phyloP scores from a whole-genome alignment of 2,888 invertebrate species.

The Dyspetes luteomarginatus region DNA sequence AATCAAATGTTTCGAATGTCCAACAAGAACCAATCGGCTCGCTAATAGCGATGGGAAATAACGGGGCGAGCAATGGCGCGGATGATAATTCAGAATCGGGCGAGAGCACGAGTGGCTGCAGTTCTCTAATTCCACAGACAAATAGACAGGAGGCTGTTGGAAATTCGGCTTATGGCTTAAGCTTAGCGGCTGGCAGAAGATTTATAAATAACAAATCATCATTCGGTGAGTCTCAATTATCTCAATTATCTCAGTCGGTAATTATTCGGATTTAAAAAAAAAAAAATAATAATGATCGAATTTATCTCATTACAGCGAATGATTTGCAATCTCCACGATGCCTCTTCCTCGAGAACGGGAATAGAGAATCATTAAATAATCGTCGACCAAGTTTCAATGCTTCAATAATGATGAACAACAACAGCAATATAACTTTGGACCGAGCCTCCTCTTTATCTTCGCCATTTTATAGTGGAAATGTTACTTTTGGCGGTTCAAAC shows the following conservation, averaged over 20 bases:
- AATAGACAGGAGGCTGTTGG: slow-evolving; percentile 79
- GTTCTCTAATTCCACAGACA: slow-evolving; percentile 84
- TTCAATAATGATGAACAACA: slow-evolving; percentile 83
- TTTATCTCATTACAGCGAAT: slow-evolving; percentile 71
- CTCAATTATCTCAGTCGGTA: background rate
- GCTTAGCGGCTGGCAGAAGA: slow-evolving; percentile 75
- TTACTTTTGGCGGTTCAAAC: slow-evolving; percentile 90
- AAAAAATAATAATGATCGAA: background rate
- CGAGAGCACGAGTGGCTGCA: slow-evolving; percentile 86
- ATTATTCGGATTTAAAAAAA: no score
- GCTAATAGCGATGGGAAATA: slow-evolving; percentile 73
- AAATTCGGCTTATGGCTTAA: slow-evolving; percentile 72
- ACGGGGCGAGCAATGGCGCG: slow-evolving; percentile 78
- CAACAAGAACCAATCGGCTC: slow-evolving; percentile 72
- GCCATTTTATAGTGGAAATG: slow-evolving; percentile 91
- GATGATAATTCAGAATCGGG: slow-evolving; percentile 86
- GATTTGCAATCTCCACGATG: slow-evolving; percentile 81
- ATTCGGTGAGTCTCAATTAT: slow-evolving; percentile 74
- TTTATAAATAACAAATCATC: slow-evolving; percentile 78
- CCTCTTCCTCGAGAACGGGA: slow-evolving; percentile 81
- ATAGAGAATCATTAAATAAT: slow-evolving; percentile 84
- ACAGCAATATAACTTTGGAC: slow-evolving; percentile 83
- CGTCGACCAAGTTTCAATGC: slow-evolving; percentile 85
- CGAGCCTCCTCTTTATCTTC: slow-evolving; percentile 84
- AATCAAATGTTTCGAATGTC: no score